Base-by-base conservation (phyloP, 2,888 invertebrate genomes). In the Protodeltote pygarga region DNA sequence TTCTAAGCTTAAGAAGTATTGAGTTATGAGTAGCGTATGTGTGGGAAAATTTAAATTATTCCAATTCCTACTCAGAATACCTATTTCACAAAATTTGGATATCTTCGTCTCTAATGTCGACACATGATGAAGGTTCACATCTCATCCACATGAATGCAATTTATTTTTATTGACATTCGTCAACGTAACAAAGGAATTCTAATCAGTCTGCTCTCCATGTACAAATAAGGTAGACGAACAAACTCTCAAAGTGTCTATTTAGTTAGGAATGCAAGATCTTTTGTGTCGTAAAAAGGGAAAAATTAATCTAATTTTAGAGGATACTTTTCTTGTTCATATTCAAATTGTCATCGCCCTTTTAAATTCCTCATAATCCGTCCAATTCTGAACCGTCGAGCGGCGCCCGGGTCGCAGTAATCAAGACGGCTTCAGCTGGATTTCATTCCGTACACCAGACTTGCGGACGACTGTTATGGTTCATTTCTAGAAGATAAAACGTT, bases 361-460 rank as follows among this genome's bases (percentile, higher is more conserved):
- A 88, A 91, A 91, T 86, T 89, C 89, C 88, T 89, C 89, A 87
- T 91, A 92, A 92, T 92, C 91, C 91, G 81, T 85, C 88, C 90
- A 90, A 92, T 92, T 89, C 84, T 86, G 84, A 86, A 85, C 80
- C 83, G 84, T 78, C 77, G 83, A 77, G 85, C 75, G 77, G 79
- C 76, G 78, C 79, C 72, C 82, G 86, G 84, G 80, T 80, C 85
- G 83, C 77, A 78, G 89, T 88, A 89, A 90, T 91, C 89, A 87
- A 85, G 87, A 84, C 81, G 87, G 87, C 87, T 89, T 89, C 87
- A 80, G 77, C 72, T 78, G 91, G 90, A 89, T 90, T 89, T 87
- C 76, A 80, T 79, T 76, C 81, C 75, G 76, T 76, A 80, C 77
- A 82, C 79, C 78, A 79, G 82, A 83, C 73, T 72, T 76, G 75